These are phyloP conservation scores for Ridgeia piscesae DNA, from an alignment of 1,140 invertebrate species.

Conservation along the genomic window DNA sequence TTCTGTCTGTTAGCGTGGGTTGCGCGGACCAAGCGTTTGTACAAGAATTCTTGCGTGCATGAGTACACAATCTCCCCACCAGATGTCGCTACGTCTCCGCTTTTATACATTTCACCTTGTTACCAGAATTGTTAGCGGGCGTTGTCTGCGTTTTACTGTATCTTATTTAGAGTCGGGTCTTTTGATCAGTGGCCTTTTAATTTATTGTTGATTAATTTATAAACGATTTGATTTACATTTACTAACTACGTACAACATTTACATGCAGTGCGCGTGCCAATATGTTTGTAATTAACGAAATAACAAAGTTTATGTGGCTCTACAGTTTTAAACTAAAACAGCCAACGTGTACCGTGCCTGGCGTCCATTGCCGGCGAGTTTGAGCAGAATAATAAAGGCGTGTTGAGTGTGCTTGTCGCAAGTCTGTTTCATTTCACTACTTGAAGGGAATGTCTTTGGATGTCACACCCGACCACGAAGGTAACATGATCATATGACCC, in stretches of 20 bases:
- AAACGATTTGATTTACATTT: neutral
- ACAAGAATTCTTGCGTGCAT: neutral
- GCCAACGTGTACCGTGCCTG: neutral
- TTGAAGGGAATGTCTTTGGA: neutral
- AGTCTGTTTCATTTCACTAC: neutral
- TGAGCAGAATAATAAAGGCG: neutral
- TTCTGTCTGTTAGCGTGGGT: neutral
- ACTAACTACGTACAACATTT: slow-evolving; percentile 6
- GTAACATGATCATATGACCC: neutral
- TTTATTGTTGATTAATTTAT: slow-evolving; percentile 4
- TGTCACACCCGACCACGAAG: neutral
- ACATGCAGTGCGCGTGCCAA: neutral
- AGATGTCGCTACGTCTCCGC: neutral
- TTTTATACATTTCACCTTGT: neutral
- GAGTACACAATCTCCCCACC: neutral
- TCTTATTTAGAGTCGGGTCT: neutral
- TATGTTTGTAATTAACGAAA: neutral
- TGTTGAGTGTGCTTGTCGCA: neutral
- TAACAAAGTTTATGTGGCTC: neutral
- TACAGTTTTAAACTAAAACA: neutral
- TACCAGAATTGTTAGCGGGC: neutral
- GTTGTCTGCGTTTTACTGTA: neutral
- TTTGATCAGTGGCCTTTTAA: slow-evolving; percentile 5
- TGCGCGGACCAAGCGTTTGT: neutral
- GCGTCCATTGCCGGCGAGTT: neutral